Evolutionary conservation across 1,140 invertebrate species (phyloP), one percentile per base, ranked within the genome.

Genomic region (Caenorhabditis inopinata): DNA sequence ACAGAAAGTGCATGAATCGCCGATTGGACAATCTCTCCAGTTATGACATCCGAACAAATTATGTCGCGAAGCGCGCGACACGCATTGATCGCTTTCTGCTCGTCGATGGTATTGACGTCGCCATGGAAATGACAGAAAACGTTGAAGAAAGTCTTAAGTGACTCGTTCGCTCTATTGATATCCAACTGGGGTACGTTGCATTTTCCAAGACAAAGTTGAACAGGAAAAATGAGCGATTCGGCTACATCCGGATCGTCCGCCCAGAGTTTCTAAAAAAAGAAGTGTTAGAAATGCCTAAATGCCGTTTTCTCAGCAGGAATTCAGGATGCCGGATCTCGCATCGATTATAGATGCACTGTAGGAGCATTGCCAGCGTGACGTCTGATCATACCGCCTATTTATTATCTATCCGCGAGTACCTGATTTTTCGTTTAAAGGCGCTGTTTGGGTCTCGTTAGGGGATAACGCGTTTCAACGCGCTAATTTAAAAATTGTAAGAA

Each of bases 91-190:
- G 45, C 27, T 18, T 75, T 27, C 38, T 48, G 46, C 47, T 49
- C 14, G 32, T 48, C 29, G n/a, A 42, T 53, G 6, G 18, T 12
- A 0, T 1, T 6, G 5, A 51, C 46, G 1, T 68, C 35, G 3
- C 32, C 32, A 16, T 78, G 42, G 16, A 42, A 42, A 38, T 78
- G 49, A n/a, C 76, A 78, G 51, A 62, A 78, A 7, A 78, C 32
- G 21, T 68, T 78, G 76, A 62, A 78, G 16, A 78, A 62, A 3
- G 76, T 62, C 38, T 78, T 78, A 5, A 78, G 18, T 2, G 53
- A 51, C 53, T 78, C 76, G 12, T 16, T 48, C 16, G 47, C 76
- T 25, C 49, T 12, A 14, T 18, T 35, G 1, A 53, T 12, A 46
- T 77, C 51, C 38, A 32, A 12, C 14, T 16, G 7, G 2, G 49